phyloP scores from a whole-genome alignment of 2,797 vertebrate genomes.

The Lophotriccus pileatus region DNA sequence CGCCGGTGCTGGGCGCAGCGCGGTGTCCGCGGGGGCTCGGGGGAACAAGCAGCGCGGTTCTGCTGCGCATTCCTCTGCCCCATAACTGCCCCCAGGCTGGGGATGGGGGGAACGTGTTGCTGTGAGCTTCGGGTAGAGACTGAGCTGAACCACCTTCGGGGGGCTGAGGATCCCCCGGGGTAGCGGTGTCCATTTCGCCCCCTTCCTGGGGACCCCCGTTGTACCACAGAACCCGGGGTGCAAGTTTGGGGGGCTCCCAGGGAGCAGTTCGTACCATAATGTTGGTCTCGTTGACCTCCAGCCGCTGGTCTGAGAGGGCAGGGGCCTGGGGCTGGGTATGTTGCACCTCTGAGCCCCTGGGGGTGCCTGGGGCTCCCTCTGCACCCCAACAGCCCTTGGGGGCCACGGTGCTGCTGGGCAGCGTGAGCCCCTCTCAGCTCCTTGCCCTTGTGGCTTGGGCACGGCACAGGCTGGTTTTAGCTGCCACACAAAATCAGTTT shows the following conservation, averaged over 20 bases:
- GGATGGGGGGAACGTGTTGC: background rate
- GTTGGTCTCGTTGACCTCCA: background rate
- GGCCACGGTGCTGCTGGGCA: background rate
- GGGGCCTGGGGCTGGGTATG: background rate
- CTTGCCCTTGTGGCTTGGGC: background rate
- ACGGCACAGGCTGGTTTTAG: background rate
- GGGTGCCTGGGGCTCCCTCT: background rate
- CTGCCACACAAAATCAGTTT: background rate
- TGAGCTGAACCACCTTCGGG: fast-evolving
- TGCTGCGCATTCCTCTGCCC: background rate
- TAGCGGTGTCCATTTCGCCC: fast-evolving
- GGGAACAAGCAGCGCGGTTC: background rate
- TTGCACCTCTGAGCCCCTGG: background rate
- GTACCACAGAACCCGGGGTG: background rate
- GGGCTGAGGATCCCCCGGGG: background rate
- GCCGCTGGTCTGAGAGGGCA: fast-evolving
- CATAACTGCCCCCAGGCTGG: background rate
- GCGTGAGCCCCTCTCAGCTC: background rate
- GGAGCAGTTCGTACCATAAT: background rate
- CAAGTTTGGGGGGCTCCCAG: background rate
- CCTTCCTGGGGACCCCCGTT: fast-evolving
- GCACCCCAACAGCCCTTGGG: background rate
- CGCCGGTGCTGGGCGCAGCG: background rate
- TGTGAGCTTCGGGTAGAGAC: background rate
- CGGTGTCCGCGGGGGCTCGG: background rate